Evolutionary conservation across 2,888 invertebrate species (phyloP).

Genomic region (Mycalesis mineus): DNA sequence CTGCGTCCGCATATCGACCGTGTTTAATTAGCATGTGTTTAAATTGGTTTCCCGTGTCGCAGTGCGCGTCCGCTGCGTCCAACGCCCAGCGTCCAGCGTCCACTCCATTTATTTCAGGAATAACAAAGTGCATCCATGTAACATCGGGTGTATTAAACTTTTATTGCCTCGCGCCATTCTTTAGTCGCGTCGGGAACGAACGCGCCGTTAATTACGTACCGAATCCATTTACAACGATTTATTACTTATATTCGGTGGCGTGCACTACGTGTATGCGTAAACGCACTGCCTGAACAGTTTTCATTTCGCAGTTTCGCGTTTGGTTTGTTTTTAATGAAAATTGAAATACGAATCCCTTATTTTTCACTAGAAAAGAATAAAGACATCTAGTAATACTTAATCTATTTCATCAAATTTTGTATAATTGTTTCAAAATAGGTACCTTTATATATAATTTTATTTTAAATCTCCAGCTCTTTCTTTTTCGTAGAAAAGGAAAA

Average conservation of each 20-base stretch:
- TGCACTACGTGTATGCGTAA: too few species aligned
- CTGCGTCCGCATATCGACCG: conserved; percentile 18
- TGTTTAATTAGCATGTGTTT: conserved; percentile 48
- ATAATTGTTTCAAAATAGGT: too few species aligned
- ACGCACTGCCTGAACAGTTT: too few species aligned
- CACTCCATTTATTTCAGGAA: conserved; percentile 49
- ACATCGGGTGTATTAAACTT: conserved; percentile 65
- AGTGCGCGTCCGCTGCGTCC: conserved; percentile 36
- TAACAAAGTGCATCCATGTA: conserved; percentile 56
- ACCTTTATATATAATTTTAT: too few species aligned
- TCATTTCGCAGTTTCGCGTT: too few species aligned
- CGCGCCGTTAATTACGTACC: conserved; percentile 64
- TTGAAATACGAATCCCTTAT: too few species aligned
- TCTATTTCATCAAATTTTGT: too few species aligned
- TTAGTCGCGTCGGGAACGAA: conserved; percentile 60
- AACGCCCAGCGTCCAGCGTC: conserved; percentile 30
- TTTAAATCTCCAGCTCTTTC: too few species aligned
- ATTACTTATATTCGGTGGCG: conserved; percentile 39
- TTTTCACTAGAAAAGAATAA: too few species aligned
- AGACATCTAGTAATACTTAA: too few species aligned
- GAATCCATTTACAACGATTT: conserved; percentile 68
- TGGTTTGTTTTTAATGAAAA: too few species aligned
- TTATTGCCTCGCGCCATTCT: conserved; percentile 65
- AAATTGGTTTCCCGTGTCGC: conserved; percentile 50
- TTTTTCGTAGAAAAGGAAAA: too few species aligned